Percentiles rank a stretch among this genome's conserved stretches.
These are phyloP conservation scores for Acipenser ruthenus DNA, from an alignment of 2,797 vertebrate genomes.

Conservation along the genomic window DNA sequence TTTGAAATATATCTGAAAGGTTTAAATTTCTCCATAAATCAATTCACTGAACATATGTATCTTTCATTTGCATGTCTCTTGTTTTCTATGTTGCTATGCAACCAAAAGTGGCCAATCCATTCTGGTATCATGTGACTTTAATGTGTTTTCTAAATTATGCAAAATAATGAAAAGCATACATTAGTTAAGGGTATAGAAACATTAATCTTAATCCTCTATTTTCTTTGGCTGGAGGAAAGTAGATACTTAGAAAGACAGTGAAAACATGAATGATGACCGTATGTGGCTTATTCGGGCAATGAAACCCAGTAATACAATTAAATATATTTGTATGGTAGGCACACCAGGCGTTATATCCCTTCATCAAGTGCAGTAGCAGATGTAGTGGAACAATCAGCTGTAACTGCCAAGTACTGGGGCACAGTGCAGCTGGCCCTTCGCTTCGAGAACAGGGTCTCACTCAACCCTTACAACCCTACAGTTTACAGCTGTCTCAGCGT, in stretches of 20 bases:
- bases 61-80: not conserved
- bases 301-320: not conserved
- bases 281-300: not conserved
- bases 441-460: not conserved
- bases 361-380: constrained; percentile 1
- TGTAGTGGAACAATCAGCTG: not conserved
- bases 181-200: not conserved
- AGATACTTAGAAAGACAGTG: not conserved
- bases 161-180: constrained; percentile 6
- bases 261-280: not conserved
- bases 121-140: not conserved
- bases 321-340: not conserved
- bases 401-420: not conserved
- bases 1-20: too few species aligned
- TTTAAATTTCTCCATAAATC: too few species aligned
- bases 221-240: not conserved
- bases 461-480: not conserved
- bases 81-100: not conserved
- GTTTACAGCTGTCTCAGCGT: not conserved
- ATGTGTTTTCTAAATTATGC: constrained; percentile 4
- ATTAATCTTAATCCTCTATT: not conserved
- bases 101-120: not conserved
- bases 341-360: constrained; percentile 1
- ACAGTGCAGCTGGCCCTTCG: constrained; percentile 4
- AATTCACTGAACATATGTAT: too few species aligned